Percentiles rank a stretch among this genome's conserved stretches.
Evolutionary conservation across 2,797 vertebrate genomes (phyloP).

Genomic region (Pseudocheirus occidentalis): DNA sequence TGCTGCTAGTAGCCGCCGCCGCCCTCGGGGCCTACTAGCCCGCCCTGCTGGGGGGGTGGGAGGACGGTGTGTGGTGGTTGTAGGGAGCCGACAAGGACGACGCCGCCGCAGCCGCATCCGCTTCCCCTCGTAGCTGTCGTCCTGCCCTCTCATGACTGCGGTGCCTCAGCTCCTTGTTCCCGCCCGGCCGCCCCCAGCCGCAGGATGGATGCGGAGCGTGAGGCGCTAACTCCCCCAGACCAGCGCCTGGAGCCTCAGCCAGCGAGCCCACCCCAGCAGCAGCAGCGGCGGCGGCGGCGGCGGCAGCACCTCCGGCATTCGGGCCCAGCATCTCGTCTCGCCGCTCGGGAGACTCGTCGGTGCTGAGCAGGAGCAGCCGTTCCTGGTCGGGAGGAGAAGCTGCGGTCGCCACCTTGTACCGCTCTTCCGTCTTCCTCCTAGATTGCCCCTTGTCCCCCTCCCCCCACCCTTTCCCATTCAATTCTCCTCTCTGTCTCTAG

Average conservation of each 20-base stretch:
- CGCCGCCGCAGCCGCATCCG: conserved; percentile 51
- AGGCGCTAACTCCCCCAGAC: conserved; percentile 76
- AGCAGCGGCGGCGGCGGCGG: conserved; percentile 72
- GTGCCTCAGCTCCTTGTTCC: conserved; percentile 51
- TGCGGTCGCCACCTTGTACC: not conserved
- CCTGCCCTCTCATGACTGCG: conserved; percentile 61
- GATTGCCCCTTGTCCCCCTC: not conserved
- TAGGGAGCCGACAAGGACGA: not conserved
- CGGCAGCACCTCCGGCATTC: conserved; percentile 74
- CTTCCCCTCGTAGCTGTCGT: conserved; percentile 32
- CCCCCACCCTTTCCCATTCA: not conserved
- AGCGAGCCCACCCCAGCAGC: conserved; percentile 70
- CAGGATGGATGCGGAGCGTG: conserved; percentile 85
- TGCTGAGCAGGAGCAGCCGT: conserved; percentile 56
- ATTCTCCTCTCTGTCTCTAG: conserved; percentile 57
- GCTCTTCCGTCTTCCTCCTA: not conserved
- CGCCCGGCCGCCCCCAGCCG: conserved; percentile 67
- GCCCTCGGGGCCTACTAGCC: conserved; percentile 71
- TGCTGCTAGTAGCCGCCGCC: conserved; percentile 73
- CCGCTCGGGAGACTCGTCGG: conserved; percentile 36
- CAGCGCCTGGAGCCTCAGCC: conserved; percentile 73
- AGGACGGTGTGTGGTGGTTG: conserved; percentile 29
- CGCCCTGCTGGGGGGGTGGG: conserved; percentile 35
- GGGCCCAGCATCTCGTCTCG: conserved; percentile 63
- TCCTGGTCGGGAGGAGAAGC: not conserved